Evolutionary conservation across 2,113 vertebrate genomes (phyloP), one percentile per base, ranked within the genome.

Genomic region (Atrichornis clamosus): DNA sequence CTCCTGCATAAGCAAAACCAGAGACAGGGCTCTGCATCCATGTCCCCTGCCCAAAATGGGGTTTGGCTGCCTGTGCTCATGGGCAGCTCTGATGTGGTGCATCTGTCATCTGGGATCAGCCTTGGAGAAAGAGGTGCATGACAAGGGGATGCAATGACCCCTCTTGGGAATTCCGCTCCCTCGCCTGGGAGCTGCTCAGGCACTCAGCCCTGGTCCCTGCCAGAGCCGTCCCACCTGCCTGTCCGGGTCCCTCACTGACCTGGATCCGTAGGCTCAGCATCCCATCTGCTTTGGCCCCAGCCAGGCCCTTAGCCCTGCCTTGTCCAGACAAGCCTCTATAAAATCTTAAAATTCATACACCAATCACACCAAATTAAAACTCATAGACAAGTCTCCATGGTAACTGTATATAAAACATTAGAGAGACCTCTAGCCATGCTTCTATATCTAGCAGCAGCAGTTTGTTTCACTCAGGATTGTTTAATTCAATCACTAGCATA

Each of bases 21-120:
- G 33, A 37, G 12, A 12, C 22, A 58, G 42, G 42, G 32, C 39
- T 80, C 47, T 89, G 28, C 1, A 2, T 50, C 58, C 3, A 0
- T 13, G 27, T 50, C 15, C 0, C 0, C 12, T 60, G 53, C 30
- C 23, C 10, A 8, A 35, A 42, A 50, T 0, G 1, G n/a, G 6
- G 30, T 47, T 52, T 73, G 37, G 19, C 37, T 63, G 41, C 60
- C 46, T 53, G 30, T 41, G 55, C 10, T 35, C 30, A 3, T 53
- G 47, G 70, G 17, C 52, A 82, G 15, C 60, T 65, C 55, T 41
- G 27, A 32, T 5, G 24, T 13, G 18, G 30, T 27, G 63, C 52
- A 80, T 28, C 68, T 84, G 24, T 39, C 18, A 50, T 23, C 33
- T 35, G 64, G 76, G n/a, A 37, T 50, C 37, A 81, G 56, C n/a